A percentile compares a stretch with the other conserved stretches of the same genome.
These are phyloP conservation scores for Pteronotus mesoamericanus DNA, from an alignment of 2,797 vertebrate genomes.

Conservation along the genomic window DNA sequence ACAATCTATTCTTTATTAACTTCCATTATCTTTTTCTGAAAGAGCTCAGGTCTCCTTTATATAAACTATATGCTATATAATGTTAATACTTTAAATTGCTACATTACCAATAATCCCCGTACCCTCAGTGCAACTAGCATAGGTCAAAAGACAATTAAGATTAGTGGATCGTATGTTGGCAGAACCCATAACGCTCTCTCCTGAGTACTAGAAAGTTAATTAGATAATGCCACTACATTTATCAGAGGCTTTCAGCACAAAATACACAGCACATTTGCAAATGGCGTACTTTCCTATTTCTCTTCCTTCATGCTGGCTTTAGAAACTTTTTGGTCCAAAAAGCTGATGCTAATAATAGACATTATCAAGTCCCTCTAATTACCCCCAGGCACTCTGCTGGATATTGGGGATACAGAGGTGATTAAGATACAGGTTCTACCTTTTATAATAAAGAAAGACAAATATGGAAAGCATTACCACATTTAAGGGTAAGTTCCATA, in stretches of 20 bases:
- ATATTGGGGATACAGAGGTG: background rate
- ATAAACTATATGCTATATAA: background rate
- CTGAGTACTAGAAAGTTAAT: conserved; percentile 61
- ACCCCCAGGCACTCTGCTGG: background rate
- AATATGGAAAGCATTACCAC: background rate
- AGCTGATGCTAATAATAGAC: background rate
- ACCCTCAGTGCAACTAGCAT: conserved; percentile 1
- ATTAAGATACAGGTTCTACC: background rate
- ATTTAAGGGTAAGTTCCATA: background rate
- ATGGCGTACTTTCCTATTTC: background rate
- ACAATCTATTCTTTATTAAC: background rate
- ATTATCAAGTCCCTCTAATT: background rate
- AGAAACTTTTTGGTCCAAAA: background rate
- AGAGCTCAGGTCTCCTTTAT: background rate
- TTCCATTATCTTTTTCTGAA: conserved; percentile 6
- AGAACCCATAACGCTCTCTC: conserved; percentile 13
- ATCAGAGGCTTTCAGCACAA: conserved; percentile 44
- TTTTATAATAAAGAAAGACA: background rate
- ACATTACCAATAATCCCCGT: background rate
- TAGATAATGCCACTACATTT: conserved; percentile 43
- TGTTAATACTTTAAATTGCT: conserved; percentile 29
- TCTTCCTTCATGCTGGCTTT: background rate
- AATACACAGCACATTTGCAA: conserved; percentile 2
- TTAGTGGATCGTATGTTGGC: conserved; percentile 38
- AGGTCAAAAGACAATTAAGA: conserved; percentile 69